phyloP scores from a whole-genome alignment of 2,113 vertebrate genomes.

The Sigmodon hispidus region DNA sequence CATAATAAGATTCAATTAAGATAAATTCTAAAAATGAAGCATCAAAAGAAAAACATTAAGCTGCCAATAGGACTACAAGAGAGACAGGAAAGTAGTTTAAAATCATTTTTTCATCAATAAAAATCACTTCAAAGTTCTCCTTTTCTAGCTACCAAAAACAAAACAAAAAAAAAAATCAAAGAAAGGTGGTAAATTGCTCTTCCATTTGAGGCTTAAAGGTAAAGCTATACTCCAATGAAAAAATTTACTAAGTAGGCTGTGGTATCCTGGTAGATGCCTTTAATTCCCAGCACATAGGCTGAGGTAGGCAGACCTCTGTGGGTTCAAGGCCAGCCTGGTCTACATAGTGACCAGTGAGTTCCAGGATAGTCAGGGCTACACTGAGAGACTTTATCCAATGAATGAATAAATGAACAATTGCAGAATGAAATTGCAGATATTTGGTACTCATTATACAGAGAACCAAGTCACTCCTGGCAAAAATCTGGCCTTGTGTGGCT shows the following conservation, averaged over 20 bases:
- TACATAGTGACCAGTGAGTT: background rate
- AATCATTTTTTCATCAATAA: background rate
- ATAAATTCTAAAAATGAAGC: slow-evolving; percentile 7
- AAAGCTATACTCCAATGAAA: background rate
- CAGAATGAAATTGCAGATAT: too few relatives aligned
- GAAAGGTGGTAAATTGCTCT: background rate
- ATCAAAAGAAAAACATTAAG: background rate
- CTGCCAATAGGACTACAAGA: background rate
- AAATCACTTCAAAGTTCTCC: rapidly evolving
- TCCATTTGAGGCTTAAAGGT: rapidly evolving
- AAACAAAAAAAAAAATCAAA: background rate
- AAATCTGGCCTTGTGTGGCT: background rate
- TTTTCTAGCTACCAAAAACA: background rate
- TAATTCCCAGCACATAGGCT: background rate
- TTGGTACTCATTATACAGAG: background rate
- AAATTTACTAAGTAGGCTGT: rapidly evolving
- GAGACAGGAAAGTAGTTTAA: background rate
- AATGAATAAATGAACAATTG: too few relatives aligned
- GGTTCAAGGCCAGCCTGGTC: background rate
- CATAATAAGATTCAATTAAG: background rate
- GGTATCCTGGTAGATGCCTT: background rate
- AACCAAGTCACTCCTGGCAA: background rate
- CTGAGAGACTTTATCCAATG: background rate
- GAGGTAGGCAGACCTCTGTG: background rate
- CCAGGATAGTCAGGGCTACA: background rate